These are phyloP conservation scores for Sympetrum striolatum DNA, from an alignment of 2,888 invertebrate genomes.

Conservation along the genomic window DNA sequence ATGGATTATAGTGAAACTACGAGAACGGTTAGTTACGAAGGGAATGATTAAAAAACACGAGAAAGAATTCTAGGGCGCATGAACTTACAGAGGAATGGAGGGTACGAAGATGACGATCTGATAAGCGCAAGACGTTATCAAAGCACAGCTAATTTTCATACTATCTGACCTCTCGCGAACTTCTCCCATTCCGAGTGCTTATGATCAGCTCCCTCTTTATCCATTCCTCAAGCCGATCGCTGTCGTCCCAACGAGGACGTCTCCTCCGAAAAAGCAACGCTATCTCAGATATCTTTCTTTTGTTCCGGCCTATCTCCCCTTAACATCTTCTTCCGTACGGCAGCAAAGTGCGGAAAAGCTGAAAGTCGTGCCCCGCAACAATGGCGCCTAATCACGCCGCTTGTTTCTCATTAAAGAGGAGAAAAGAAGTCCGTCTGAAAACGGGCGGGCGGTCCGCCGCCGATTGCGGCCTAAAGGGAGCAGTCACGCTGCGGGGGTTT, in stretches of 20 bases:
- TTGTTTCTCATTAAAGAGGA: conserved; percentile 32
- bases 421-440: not conserved
- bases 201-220: not conserved
- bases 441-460: not conserved
- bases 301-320: conserved; percentile 21
- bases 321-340: not conserved
- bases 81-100: no score
- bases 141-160: no score
- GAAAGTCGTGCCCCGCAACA: conserved; percentile 28
- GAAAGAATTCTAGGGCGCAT: no score
- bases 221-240: not conserved
- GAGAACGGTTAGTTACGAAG: no score
- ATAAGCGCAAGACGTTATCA: no score
- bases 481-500: not conserved
- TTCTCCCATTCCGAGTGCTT: not conserved
- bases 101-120: no score
- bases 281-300: conserved; percentile 33
- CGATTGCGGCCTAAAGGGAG: not conserved
- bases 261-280: not conserved
- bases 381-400: conserved; percentile 29
- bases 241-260: not conserved
- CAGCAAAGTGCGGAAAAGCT: not conserved
- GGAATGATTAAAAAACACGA: no score
- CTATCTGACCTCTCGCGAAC: not conserved
- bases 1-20: no score